These are phyloP conservation scores for Acanthurus leucopareius DNA, from an alignment of 2,797 vertebrate species.

Conservation along the genomic window DNA sequence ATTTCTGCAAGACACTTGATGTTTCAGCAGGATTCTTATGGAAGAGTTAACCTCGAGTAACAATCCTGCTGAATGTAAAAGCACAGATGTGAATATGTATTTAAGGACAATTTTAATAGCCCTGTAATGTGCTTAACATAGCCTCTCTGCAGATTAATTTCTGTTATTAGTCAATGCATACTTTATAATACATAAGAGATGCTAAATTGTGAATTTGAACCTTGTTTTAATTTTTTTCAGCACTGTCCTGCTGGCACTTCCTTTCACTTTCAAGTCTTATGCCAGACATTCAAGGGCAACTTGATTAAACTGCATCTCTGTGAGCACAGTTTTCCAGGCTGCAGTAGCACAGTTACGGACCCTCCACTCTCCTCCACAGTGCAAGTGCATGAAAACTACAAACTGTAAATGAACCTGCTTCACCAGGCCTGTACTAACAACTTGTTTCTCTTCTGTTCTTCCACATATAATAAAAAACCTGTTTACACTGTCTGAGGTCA, in stretches of 20 bases:
- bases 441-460: conserved; percentile 16
- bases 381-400: too few species aligned
- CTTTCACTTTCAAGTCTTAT: neutral
- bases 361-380: neutral
- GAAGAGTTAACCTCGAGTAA: conserved; percentile 12
- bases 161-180: neutral
- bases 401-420: conserved; percentile 10
- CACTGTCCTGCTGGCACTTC: neutral
- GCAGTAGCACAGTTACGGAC: neutral
- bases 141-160: neutral
- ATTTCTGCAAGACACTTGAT: conserved; percentile 60
- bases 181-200: neutral
- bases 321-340: neutral
- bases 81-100: neutral
- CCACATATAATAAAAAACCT: conserved; percentile 17
- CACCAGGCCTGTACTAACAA: neutral
- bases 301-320: conserved; percentile 5
- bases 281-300: conserved; percentile 5
- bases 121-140: neutral
- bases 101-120: neutral
- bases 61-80: conserved; percentile 10
- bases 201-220: neutral
- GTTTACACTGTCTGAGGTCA: conserved; percentile 12
- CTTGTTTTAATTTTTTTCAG: neutral
- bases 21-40: conserved; percentile 28